These are phyloP conservation scores for Rostratula benghalensis DNA, from an alignment of 2,113 vertebrate genomes.

Conservation along the genomic window DNA sequence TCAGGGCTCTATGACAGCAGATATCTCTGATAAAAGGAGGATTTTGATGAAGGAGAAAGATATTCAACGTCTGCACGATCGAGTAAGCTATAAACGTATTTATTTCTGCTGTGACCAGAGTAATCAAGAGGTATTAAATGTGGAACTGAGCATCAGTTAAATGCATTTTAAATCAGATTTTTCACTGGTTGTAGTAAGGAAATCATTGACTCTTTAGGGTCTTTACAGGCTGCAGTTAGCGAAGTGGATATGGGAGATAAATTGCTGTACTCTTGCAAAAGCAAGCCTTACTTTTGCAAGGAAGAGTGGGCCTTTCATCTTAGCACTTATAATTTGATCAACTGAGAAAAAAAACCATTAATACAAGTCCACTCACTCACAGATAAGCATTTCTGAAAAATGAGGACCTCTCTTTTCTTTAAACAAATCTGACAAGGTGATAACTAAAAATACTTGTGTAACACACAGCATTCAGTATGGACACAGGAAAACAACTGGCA, in stretches of 20 bases:
- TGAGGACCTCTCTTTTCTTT: not conserved
- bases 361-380: not conserved
- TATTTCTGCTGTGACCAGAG: constrained; percentile 7
- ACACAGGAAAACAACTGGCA: not conserved
- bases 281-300: not conserved
- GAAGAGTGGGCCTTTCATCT: not conserved
- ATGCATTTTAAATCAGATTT: constrained; percentile 14
- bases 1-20: not conserved
- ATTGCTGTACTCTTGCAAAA: not conserved
- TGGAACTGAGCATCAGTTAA: not conserved
- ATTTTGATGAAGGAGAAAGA: not conserved
- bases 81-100: not conserved
- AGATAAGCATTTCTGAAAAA: constrained; percentile 15
- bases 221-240: constrained; percentile 16
- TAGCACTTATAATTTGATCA: not conserved
- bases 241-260: not conserved
- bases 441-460: constrained; percentile 26
- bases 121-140: constrained; percentile 1
- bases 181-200: not conserved
- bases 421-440: constrained; percentile 11
- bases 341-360: not conserved
- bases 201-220: not conserved
- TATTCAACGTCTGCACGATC: not conserved
- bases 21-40: constrained; percentile 10
- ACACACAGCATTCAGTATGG: not conserved